Conservation (phyloP, 2,888 invertebrate species). For the Siphonodentalium dalli region DNA sequence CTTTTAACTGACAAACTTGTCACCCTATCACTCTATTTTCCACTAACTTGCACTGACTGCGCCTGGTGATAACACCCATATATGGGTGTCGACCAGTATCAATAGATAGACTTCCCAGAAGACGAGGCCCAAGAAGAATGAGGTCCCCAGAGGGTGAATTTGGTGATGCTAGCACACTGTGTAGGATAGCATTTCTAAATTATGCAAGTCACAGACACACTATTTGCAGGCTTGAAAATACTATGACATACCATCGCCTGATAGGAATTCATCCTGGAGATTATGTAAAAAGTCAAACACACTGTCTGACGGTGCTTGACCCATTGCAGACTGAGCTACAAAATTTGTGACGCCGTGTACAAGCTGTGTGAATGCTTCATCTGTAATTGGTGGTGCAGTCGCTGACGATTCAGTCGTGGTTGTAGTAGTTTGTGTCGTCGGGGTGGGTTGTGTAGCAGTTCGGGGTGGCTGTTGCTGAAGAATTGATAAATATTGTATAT, state of each 20-base stretch:
- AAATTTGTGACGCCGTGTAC: constrained; percentile 48
- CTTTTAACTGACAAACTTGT: too few species aligned
- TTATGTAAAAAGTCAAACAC: constrained; percentile 47
- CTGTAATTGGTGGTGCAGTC: constrained; percentile 64
- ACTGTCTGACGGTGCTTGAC: constrained; percentile 43
- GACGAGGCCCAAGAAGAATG: too few species aligned
- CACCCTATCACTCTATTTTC: too few species aligned
- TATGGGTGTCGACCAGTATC: too few species aligned
- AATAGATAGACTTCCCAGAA: too few species aligned
- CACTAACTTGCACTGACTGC: too few species aligned
- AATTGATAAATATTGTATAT: too few species aligned
- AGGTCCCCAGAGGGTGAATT: too few species aligned
- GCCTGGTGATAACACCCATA: too few species aligned
- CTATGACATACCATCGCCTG: constrained; percentile 47
- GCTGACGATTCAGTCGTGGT: constrained; percentile 9
- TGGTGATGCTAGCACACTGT: too few species aligned
- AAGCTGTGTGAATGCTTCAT: constrained; percentile 52
- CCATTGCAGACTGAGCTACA: constrained; percentile 47
- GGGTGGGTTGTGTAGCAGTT: constrained; percentile 5
- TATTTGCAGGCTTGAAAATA: not conserved
- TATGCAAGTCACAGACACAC: too few species aligned
- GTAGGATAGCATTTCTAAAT: too few species aligned
- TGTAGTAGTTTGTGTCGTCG: constrained; percentile 12
- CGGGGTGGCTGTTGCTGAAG: not conserved
- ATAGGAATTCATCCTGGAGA: constrained; percentile 45